Percentiles rank a stretch among this genome's conserved stretches.
These are phyloP conservation scores for Carapus acus DNA, from an alignment of 2,797 vertebrate genomes.

Conservation along the genomic window DNA sequence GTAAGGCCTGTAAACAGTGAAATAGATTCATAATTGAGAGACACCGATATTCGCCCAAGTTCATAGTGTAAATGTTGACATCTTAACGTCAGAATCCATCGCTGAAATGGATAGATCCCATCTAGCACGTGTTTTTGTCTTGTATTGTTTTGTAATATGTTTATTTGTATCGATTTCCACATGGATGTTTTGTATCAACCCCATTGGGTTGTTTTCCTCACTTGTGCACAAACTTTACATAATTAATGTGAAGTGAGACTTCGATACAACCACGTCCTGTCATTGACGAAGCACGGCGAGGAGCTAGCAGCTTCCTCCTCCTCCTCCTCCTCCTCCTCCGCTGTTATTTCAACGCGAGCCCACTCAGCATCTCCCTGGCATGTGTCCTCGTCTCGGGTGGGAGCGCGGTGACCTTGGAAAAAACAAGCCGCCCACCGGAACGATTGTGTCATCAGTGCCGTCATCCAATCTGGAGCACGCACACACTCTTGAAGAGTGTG, in stretches of 20 bases:
- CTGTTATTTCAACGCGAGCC: constrained; percentile 34
- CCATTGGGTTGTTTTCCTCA: too few species aligned
- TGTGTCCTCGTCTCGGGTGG: constrained; percentile 50
- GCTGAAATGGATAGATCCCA: too few species aligned
- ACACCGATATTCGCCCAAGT: too few species aligned
- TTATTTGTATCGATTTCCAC: too few species aligned
- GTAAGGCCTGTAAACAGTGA: too few species aligned
- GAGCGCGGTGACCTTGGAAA: constrained; percentile 71
- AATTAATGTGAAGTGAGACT: constrained; percentile 10
- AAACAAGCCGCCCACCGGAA: constrained; percentile 67
- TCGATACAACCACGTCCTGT: constrained; percentile 1
- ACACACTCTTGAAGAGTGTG: constrained; percentile 41
- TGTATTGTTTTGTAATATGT: too few species aligned
- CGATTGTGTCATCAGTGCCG: constrained; percentile 60
- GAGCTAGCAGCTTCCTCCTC: constrained; percentile 13
- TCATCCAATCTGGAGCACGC: constrained; percentile 68
- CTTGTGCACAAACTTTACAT: too few species aligned
- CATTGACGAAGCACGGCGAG: constrained; percentile 11
- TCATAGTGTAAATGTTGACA: too few species aligned
- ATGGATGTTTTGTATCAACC: too few species aligned
- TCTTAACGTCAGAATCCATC: too few species aligned
- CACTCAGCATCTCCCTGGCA: constrained; percentile 58
- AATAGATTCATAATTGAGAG: too few species aligned
- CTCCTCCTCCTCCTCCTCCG: constrained; percentile 14
- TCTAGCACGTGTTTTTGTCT: too few species aligned